phyloP scores from a whole-genome alignment of 2,888 invertebrate species.

The Drosophila anomelani region DNA sequence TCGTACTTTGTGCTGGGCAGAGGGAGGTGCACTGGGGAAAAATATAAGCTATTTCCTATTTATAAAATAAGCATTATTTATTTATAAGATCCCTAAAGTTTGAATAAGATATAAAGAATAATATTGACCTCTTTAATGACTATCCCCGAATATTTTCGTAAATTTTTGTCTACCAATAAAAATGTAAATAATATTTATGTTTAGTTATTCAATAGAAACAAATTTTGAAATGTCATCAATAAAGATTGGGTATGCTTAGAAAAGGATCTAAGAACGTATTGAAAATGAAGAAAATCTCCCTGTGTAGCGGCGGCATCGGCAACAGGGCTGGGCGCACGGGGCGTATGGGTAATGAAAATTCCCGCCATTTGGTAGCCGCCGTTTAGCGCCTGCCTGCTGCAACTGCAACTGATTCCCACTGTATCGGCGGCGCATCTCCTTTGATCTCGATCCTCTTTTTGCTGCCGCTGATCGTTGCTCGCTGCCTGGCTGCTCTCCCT shows the following conservation, averaged over 20 bases:
- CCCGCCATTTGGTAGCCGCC: conserved; percentile 68
- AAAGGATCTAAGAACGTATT: no score
- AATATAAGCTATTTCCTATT: neutral
- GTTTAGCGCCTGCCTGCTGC: conserved; percentile 70
- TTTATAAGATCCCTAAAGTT: neutral
- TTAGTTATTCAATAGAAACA: neutral
- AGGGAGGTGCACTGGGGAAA: conserved; percentile 28
- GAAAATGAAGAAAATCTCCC: neutral
- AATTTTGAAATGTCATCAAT: no score
- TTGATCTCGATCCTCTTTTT: conserved; percentile 25
- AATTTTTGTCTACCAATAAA: neutral
- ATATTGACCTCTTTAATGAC: fast-evolving
- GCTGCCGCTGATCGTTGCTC: conserved; percentile 7
- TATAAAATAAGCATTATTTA: no score
- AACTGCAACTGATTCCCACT: conserved; percentile 63
- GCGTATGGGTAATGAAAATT: conserved; percentile 79
- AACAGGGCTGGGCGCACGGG: conserved; percentile 50
- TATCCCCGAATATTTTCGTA: neutral
- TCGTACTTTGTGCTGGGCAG: conserved; percentile 50
- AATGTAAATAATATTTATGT: neutral
- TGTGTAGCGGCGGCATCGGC: conserved; percentile 2
- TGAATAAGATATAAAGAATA: fast-evolving
- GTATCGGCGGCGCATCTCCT: conserved; percentile 37
- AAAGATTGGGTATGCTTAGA: neutral
- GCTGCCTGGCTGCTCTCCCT: conserved; percentile 49